Evolutionary conservation across 1,140 invertebrate species (phyloP).

Genomic region (Hyphantria cunea): DNA sequence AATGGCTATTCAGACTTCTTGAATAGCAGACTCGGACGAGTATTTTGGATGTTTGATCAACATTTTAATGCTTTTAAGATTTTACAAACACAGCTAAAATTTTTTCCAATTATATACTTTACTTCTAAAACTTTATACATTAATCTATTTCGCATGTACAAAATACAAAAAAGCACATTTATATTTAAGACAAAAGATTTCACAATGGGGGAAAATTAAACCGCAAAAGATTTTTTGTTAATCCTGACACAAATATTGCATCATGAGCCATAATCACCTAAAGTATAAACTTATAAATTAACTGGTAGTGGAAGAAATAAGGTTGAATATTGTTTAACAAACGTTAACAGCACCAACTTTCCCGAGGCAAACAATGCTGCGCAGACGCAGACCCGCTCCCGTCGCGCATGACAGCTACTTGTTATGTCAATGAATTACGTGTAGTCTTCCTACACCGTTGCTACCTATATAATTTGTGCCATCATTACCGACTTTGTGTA

Average conservation of each 20-base stretch:
- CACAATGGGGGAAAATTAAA: background rate
- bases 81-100: no score
- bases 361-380: background rate
- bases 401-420: slow-evolving; percentile 1
- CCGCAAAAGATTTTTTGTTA: slow-evolving; percentile 2
- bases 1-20: no score
- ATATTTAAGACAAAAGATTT: background rate
- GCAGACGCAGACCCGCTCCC: background rate
- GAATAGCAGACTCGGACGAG: no score
- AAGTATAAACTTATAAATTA: background rate
- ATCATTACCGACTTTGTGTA: background rate
- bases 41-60: no score
- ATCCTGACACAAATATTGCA: slow-evolving; percentile 13
- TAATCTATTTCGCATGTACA: background rate
- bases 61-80: no score
- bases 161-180: no score
- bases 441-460: slow-evolving; percentile 3
- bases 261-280: slow-evolving; percentile 10
- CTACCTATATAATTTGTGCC: background rate
- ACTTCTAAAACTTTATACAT: no score
- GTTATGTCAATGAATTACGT: slow-evolving; percentile 13
- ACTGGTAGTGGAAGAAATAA: background rate
- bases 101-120: no score
- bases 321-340: slow-evolving; percentile 2
- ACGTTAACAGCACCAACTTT: background rate